Base-by-base conservation (phyloP, 2,113 vertebrate genomes). In the Ptyas mucosa region DNA sequence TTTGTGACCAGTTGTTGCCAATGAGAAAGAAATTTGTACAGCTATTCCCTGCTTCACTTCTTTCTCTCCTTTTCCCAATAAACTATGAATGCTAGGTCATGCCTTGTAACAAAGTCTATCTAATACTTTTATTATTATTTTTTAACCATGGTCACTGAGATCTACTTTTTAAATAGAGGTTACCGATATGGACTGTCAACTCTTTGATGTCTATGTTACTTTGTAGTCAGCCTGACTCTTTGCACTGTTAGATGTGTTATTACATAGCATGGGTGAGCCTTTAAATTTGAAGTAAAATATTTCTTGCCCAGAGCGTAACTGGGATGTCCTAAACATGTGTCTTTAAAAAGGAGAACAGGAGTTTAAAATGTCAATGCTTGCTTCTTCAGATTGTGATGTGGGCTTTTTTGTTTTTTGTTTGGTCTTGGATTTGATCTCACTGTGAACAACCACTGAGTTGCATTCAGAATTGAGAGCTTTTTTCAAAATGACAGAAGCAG, bases 291-390 rank as follows among this genome's bases (percentile, higher is more conserved):
- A 88, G 8, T 34, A 85, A 88, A 52, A 85, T 64, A 0, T 86
- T 94, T 94, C 51, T 93, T 43, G n/a, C 18, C 1, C 93, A 89
- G 90, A 24, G 93, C 7, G 85, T 57, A 69, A 85, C 6, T 6
- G 57, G 39, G 1, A 54, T 55, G 92, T 26, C 12, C 5, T 88
- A 26, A 81, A 85, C 10, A 57, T 91, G 2, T 46, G 93, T 46
- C 92, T 93, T 43, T 39, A 75, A 51, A 10, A 2, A 91, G 26
- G 89, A 89, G n/a, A 46, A 18, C 43, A 87, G 23, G 52, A 5
- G 15, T 86, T 61, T 87, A 26, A 57, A 43, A 92, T 52, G n/a
- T 3, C n/a, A 20, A 26, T 69, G 26, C 88, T 86, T 86, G 52
- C 91, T 53, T 57, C 29, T 87, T 58, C 21, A 92, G n/a, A 91